Evolutionary conservation across 2,797 vertebrate species (phyloP).

Genomic region (Periparus ater): DNA sequence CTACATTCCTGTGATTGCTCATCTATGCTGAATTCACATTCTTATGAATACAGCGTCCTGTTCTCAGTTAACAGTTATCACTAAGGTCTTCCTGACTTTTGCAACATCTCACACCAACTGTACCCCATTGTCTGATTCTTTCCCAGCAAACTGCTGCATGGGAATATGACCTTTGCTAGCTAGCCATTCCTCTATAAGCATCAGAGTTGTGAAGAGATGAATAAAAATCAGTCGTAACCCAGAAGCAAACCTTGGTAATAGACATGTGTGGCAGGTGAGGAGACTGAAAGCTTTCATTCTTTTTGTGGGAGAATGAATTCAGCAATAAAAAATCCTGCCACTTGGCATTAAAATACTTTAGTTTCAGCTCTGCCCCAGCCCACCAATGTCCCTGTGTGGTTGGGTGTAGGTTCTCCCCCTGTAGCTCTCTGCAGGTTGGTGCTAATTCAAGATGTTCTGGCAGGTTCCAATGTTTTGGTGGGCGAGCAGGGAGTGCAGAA

Average conservation of each 20-base stretch:
- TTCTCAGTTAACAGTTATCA: too few species aligned
- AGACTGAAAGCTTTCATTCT: neutral
- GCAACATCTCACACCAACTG: too few species aligned
- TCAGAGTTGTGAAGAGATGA: neutral
- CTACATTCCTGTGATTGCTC: too few species aligned
- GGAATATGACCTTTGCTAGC: too few species aligned
- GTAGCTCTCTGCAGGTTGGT: neutral
- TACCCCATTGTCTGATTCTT: too few species aligned
- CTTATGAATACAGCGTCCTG: too few species aligned
- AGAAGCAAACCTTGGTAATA: neutral
- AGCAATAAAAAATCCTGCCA: neutral
- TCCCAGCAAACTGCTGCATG: too few species aligned
- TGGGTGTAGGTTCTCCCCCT: fast-evolving
- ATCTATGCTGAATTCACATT: too few species aligned
- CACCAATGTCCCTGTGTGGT: fast-evolving
- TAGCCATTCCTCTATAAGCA: too few species aligned
- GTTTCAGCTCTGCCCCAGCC: neutral
- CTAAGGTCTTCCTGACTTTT: too few species aligned
- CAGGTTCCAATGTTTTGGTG: neutral
- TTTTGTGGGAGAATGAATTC: neutral
- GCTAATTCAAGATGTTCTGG: neutral
- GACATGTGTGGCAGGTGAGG: fast-evolving
- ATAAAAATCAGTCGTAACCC: neutral
- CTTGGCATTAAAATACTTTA: neutral
- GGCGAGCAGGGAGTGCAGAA: neutral